Conservation (phyloP, 2,797 vertebrate genomes). For the Crocidura indochinensis region DNA sequence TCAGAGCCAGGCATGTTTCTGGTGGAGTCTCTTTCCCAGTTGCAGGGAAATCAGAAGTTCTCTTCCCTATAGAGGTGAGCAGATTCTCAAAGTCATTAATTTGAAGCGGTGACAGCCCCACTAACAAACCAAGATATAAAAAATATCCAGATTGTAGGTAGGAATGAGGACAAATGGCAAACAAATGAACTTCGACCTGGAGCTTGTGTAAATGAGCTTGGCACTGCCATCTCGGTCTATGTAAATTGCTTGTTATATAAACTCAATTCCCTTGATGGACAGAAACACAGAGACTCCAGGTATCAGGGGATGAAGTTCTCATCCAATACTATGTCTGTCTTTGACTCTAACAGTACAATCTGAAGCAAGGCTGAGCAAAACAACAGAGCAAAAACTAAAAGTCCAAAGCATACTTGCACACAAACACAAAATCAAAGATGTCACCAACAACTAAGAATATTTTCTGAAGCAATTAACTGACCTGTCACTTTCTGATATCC, state of each 20-base stretch:
- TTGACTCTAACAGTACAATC: constrained; percentile 37
- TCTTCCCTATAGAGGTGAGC: background rate
- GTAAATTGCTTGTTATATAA: constrained; percentile 71
- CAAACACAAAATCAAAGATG: constrained; percentile 27
- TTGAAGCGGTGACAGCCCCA: constrained; percentile 34
- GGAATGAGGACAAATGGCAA: constrained; percentile 22
- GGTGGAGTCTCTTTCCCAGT: background rate
- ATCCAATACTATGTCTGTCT: constrained; percentile 40
- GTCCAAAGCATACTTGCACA: background rate
- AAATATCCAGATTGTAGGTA: constrained; percentile 23
- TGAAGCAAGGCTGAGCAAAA: constrained; percentile 29
- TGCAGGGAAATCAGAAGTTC: background rate
- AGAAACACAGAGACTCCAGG: constrained; percentile 59
- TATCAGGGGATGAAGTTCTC: constrained; percentile 50
- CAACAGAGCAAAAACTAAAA: background rate
- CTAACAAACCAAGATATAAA: constrained; percentile 3
- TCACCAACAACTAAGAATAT: constrained; percentile 49
- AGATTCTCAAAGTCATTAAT: constrained; percentile 10
- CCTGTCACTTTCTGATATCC: background rate
- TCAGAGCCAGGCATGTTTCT: background rate
- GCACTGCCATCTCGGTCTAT: constrained; percentile 12
- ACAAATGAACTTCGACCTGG: background rate
- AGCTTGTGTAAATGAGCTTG: constrained; percentile 45
- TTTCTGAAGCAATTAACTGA: constrained; percentile 63
- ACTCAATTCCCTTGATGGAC: constrained; percentile 40